These are phyloP conservation scores for Rhodinocichla rosea DNA, from an alignment of 2,113 vertebrate genomes.

Conservation along the genomic window DNA sequence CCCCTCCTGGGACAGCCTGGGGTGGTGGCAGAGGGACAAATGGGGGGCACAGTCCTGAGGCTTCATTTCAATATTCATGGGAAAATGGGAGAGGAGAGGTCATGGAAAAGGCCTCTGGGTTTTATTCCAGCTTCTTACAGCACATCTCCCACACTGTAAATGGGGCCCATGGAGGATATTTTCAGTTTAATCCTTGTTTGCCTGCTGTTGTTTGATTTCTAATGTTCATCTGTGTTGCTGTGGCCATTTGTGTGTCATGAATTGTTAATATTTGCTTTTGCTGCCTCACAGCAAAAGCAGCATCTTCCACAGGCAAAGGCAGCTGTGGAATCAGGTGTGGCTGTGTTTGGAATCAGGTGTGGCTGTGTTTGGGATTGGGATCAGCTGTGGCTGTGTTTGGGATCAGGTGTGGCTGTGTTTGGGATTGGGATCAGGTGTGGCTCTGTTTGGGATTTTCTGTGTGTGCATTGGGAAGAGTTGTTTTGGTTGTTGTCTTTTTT, in stretches of 20 bases:
- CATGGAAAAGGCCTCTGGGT: background rate
- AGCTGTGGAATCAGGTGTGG: background rate
- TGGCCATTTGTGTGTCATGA: background rate
- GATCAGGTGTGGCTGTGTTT: too few relatives aligned
- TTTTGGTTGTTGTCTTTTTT: too few relatives aligned
- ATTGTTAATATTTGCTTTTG: background rate
- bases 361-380: too few relatives aligned
- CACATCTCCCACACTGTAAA: background rate
- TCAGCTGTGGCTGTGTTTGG: too few relatives aligned
- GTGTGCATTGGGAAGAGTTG: background rate
- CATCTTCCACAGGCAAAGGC: background rate
- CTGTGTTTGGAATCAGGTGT: too few relatives aligned
- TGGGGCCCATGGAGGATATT: background rate
- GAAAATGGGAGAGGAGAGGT: background rate
- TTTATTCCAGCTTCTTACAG: background rate
- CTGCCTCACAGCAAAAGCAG: background rate
- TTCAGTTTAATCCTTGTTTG: background rate
- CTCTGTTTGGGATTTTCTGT: background rate
- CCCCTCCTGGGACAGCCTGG: accelerated
- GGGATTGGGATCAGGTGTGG: background rate
- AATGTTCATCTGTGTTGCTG: background rate
- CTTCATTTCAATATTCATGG: accelerated
- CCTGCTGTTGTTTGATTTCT: background rate
- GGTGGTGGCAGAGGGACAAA: background rate
- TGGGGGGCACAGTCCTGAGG: accelerated